A percentile compares a stretch with the other conserved stretches of the same genome.
Evolutionary conservation across 23 tunicate species (phyloP).

Genomic region (Aplidium turbinatum): DNA sequence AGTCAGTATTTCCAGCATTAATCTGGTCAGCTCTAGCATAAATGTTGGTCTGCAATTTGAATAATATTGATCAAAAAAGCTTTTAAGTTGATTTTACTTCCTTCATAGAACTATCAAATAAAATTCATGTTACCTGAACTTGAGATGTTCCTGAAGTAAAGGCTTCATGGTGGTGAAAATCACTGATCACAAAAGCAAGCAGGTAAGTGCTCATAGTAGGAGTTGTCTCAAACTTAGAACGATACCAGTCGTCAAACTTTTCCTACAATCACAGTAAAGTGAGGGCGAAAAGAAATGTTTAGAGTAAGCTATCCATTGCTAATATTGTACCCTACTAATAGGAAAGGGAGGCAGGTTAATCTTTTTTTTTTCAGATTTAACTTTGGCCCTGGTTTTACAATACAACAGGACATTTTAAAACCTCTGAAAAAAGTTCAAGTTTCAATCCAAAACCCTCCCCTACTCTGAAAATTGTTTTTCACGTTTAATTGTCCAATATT

Average conservation of each 20-base stretch:
- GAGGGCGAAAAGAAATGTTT: background rate
- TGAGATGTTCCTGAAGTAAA: background rate
- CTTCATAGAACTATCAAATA: no score
- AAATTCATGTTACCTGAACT: background rate
- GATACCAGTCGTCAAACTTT: constrained; percentile 27
- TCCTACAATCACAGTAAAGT: background rate
- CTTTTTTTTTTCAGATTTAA: no score
- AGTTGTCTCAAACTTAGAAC: constrained; percentile 40
- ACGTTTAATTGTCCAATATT: no score
- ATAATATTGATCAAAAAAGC: no score
- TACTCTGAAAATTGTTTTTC: no score
- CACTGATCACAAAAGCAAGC: constrained; percentile 73
- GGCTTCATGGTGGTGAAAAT: constrained; percentile 49
- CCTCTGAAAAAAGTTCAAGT: no score
- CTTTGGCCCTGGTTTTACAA: no score
- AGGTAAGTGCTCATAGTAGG: constrained; percentile 62
- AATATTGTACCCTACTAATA: no score
- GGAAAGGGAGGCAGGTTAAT: no score
- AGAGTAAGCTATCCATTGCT: background rate
- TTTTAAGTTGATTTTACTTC: no score
- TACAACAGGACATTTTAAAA: no score
- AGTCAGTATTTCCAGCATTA: constrained; percentile 39
- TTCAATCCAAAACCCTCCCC: no score
- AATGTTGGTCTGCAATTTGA: constrained; percentile 58
- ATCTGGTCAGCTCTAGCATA: constrained; percentile 54